Evolutionary conservation across 2,113 vertebrate species (phyloP).

Genomic region (Syngnathus scovelli): DNA sequence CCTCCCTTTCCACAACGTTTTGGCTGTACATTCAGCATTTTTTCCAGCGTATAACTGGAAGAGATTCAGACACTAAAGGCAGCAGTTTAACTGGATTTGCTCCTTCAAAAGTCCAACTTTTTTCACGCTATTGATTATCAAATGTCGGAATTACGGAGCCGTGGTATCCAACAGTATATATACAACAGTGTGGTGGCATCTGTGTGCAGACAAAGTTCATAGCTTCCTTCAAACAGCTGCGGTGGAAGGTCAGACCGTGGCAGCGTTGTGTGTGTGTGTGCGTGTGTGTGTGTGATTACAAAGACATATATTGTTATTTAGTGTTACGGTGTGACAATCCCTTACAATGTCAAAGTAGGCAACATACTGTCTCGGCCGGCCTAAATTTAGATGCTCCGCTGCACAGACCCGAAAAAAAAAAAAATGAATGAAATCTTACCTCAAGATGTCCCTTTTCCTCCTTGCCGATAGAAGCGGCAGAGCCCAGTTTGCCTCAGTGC

Average conservation of each 20-base stretch:
- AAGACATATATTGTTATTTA: background rate
- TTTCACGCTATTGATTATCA: too few relatives aligned
- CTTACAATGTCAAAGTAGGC: background rate
- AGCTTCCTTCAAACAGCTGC: constrained; percentile 56
- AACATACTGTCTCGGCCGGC: constrained; percentile 25
- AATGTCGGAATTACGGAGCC: constrained; percentile 27
- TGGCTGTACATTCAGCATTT: constrained; percentile 57
- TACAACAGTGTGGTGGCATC: constrained; percentile 43
- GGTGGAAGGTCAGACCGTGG: constrained; percentile 39
- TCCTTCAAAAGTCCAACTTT: constrained; percentile 13
- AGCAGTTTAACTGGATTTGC: constrained; percentile 32
- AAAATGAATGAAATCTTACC: constrained; percentile 42
- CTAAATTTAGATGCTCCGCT: constrained; percentile 23
- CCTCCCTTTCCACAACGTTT: constrained; percentile 45
- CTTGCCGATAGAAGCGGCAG: constrained; percentile 28
- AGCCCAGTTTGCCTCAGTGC: constrained; percentile 34
- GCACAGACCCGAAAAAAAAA: too few relatives aligned
- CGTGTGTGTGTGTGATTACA: background rate
- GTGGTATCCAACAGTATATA: constrained; percentile 36
- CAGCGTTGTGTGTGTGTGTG: background rate
- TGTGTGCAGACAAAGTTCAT: constrained; percentile 40
- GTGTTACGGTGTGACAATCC: background rate
- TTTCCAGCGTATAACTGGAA: constrained; percentile 57
- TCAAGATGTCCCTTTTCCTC: constrained; percentile 34
- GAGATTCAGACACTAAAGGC: constrained; percentile 53